Evolutionary conservation across 1,140 invertebrate species (phyloP).

Genomic region (Solen grandis): DNA sequence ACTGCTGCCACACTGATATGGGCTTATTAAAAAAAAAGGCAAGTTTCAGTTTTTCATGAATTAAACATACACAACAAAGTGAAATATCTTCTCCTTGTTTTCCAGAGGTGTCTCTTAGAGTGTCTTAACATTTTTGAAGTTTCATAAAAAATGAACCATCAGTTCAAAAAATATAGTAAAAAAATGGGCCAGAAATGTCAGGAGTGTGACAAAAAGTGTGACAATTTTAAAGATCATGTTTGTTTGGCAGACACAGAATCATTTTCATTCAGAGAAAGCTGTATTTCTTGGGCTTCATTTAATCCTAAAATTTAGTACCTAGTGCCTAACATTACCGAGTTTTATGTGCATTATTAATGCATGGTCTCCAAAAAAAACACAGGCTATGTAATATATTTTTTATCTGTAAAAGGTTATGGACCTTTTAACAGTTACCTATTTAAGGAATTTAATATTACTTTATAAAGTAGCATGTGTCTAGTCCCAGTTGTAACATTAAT

Average conservation of each 20-base stretch:
- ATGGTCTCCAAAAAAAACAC: slow-evolving; percentile 3
- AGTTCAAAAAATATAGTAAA: slow-evolving; percentile 14
- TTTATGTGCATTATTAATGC: not conserved
- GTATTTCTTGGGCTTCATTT: slow-evolving; percentile 4
- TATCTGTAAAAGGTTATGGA: not conserved
- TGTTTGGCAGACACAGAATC: not conserved
- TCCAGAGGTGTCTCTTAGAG: not conserved
- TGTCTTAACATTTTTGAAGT: not conserved
- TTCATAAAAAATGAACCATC: slow-evolving; percentile 11
- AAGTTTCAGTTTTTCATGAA: slow-evolving; percentile 5
- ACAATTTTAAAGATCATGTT: slow-evolving; percentile 12
- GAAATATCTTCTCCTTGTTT: slow-evolving; percentile 2
- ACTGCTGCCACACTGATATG: too few species aligned
- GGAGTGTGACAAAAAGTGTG: slow-evolving; percentile 17
- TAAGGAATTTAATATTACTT: slow-evolving; percentile 2
- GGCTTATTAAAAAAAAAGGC: slow-evolving; percentile 8
- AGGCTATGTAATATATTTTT: not conserved
- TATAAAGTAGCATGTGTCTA: not conserved
- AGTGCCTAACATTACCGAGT: not conserved
- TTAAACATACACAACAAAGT: slow-evolving; percentile 2
- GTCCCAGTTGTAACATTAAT: slow-evolving; percentile 2
- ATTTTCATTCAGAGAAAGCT: not conserved
- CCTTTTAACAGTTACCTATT: not conserved
- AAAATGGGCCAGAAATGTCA: slow-evolving; percentile 9
- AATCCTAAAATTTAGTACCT: slow-evolving; percentile 1